Evolutionary conservation across 2,797 vertebrate species (phyloP).

Genomic region (Philypnodon macrostomus): DNA sequence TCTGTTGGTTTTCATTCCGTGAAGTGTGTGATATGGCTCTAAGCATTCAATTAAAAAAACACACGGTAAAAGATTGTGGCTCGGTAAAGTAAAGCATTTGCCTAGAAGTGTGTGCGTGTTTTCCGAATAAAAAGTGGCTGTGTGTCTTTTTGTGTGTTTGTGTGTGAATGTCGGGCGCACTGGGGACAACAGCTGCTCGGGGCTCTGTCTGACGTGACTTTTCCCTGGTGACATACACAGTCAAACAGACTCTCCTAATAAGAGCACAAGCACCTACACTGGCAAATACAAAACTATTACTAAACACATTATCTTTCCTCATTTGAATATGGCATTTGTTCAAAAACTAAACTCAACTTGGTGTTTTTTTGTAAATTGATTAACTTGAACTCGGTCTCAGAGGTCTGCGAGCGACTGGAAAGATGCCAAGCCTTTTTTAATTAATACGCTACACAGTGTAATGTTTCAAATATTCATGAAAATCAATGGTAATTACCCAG

Average conservation of each 20-base stretch:
- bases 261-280: constrained; percentile 17
- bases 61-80: constrained; percentile 5
- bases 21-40: not conserved
- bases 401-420: constrained; percentile 27
- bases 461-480: constrained; percentile 36
- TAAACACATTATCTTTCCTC: not conserved
- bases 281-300: constrained; percentile 12
- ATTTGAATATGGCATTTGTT: constrained; percentile 19
- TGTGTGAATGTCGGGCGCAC: constrained; percentile 10
- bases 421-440: constrained; percentile 40
- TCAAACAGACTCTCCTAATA: constrained; percentile 14
- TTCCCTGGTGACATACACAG: constrained; percentile 35
- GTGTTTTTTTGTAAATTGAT: constrained; percentile 24
- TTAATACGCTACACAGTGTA: constrained; percentile 29
- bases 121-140: constrained; percentile 19
- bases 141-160: constrained; percentile 14
- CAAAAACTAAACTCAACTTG: constrained; percentile 26
- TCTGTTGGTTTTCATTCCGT: not conserved
- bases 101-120: constrained; percentile 16
- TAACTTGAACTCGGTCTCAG: constrained; percentile 30
- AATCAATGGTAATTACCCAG: constrained; percentile 39
- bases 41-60: constrained; percentile 2
- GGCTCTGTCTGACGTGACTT: constrained; percentile 44
- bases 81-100: constrained; percentile 8
- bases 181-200: constrained; percentile 60